A percentile compares a stretch with the other conserved stretches of the same genome.
Evolutionary conservation across 1,140 invertebrate species (phyloP).

Genomic region (Apis cerana): DNA sequence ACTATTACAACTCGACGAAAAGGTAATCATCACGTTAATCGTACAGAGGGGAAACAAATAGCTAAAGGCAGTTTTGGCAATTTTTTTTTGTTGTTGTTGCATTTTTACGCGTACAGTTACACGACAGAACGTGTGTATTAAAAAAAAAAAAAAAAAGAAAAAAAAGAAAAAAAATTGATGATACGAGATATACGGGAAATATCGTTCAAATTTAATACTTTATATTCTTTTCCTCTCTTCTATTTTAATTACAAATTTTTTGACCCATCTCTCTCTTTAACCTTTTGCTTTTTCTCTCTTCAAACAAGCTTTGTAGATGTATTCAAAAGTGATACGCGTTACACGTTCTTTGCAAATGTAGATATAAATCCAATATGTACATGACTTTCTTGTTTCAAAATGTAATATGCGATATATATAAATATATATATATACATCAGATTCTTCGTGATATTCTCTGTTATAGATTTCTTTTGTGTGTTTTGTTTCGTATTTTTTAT

Average conservation of each 20-base stretch:
- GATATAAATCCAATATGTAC: neutral
- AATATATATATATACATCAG: neutral
- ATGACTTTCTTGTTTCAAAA: neutral
- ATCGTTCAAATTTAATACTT: neutral
- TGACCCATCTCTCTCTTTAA: neutral
- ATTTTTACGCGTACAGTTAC: neutral
- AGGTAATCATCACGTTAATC: slow-evolving; percentile 11
- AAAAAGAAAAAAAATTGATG: neutral
- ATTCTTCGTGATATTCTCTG: neutral
- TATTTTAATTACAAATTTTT: neutral
- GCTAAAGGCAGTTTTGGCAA: too few relatives aligned
- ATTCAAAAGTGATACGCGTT: neutral
- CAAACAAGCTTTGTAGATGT: neutral
- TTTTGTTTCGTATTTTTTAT: neutral
- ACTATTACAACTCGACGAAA: neutral
- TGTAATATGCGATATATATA: neutral
- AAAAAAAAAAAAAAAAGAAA: too few relatives aligned
- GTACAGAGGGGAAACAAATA: neutral
- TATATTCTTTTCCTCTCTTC: neutral
- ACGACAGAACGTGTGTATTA: neutral
- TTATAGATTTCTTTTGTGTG: neutral
- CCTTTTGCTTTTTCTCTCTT: neutral
- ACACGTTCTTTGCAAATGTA: too few relatives aligned
- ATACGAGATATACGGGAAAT: neutral
- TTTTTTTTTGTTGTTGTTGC: neutral